These are phyloP conservation scores for Xylocampa areola DNA, from an alignment of 2,888 invertebrate genomes.

Conservation along the genomic window DNA sequence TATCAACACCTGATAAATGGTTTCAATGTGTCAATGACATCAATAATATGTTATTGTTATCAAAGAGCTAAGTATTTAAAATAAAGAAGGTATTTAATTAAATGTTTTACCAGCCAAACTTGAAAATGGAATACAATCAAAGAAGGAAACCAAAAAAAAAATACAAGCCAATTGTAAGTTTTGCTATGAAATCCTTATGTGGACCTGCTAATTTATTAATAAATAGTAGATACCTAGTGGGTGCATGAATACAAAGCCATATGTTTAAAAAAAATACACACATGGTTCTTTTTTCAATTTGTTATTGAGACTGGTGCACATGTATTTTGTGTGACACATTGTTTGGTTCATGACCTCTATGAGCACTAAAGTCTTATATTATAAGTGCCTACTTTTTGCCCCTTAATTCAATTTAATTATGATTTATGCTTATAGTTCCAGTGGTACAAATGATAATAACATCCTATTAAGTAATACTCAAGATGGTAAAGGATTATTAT, in stretches of 20 bases:
- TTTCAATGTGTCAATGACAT: conserved; percentile 1
- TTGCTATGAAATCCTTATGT: no score
- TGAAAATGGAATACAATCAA: no score
- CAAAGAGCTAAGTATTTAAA: no score
- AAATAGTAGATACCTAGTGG: background rate
- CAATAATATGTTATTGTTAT: background rate
- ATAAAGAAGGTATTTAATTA: no score
- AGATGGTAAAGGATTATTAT: conserved; percentile 12
- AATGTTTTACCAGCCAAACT: no score
- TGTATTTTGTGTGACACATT: conserved; percentile 25
- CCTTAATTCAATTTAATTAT: conserved; percentile 45
- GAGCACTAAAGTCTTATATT: conserved; percentile 12
- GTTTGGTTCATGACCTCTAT: conserved; percentile 27
- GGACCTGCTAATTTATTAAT: background rate
- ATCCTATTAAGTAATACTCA: conserved; percentile 20
- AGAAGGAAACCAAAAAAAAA: no score
- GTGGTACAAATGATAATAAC: conserved; percentile 25
- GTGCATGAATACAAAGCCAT: background rate
- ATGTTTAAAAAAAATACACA: conserved; percentile 15
- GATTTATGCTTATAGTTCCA: conserved; percentile 27
- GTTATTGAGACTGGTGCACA: conserved; percentile 12
- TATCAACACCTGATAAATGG: background rate
- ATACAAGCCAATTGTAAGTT: no score
- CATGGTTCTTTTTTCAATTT: conserved; percentile 10
- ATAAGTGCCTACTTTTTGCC: conserved; percentile 21